phyloP scores from a whole-genome alignment of 1,140 invertebrate genomes.

The Laodelphax striatellus region DNA sequence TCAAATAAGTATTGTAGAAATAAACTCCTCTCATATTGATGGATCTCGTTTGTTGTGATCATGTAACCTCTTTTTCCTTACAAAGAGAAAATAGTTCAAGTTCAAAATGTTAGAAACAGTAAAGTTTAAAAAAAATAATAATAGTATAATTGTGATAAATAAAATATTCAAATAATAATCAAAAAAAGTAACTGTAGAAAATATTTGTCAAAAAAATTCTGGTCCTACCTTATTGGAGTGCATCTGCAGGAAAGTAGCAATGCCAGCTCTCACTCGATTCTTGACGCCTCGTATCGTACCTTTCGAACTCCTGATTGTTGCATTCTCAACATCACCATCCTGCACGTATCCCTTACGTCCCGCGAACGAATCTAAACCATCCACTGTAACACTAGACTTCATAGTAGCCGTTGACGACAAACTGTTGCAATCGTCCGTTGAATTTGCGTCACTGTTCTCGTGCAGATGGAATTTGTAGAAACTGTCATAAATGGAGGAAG shows the following conservation, averaged over 20 bases:
- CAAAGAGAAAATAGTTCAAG: too few relatives aligned
- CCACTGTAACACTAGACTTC: slow-evolving; percentile 28
- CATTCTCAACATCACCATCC: slow-evolving; percentile 42
- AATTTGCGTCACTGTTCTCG: slow-evolving; percentile 44
- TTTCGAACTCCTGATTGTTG: slow-evolving; percentile 75
- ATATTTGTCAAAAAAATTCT: background rate
- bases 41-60: too few relatives aligned
- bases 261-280: slow-evolving; percentile 85
- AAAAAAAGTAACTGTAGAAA: background rate
- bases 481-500: slow-evolving; percentile 27
- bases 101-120: too few relatives aligned
- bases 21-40: too few relatives aligned
- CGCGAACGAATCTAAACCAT: slow-evolving; percentile 59
- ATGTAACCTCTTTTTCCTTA: too few relatives aligned
- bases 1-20: too few relatives aligned
- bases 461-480: slow-evolving; percentile 73
- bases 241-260: slow-evolving; percentile 82
- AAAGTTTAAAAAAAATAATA: too few relatives aligned
- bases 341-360: slow-evolving; percentile 61
- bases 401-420: slow-evolving; percentile 29
- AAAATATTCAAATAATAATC: too few relatives aligned
- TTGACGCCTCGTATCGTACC: slow-evolving; percentile 87
- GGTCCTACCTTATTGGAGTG: slow-evolving; percentile 57
- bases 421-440: slow-evolving; percentile 29
- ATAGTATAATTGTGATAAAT: too few relatives aligned